Evolutionary conservation across 2,797 vertebrate genomes (phyloP), one percentile per base, ranked within the genome.

Genomic region (Falco naumanni): DNA sequence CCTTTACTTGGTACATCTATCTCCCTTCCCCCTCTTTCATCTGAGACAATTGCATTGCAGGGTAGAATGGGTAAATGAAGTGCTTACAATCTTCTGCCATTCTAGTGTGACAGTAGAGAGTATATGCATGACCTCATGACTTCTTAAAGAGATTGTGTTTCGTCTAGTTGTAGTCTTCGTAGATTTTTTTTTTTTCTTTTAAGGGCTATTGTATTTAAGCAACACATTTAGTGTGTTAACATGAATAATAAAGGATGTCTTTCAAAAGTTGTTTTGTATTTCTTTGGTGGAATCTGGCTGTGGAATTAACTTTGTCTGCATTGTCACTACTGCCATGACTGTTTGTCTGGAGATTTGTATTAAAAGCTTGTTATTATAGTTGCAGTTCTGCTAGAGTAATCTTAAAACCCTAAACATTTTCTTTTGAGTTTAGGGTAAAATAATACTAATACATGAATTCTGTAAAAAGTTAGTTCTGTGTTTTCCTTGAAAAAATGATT

Each of bases 231-330:
- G 97, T 79, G 95, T 97, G 97, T 97, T 98, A 98, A 97, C 80
- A 92, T 93, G 97, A 97, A 96, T 95, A 97, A 97, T 84, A 95
- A 97, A 97, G 98, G 98, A 95, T 3, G 96, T 95, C 68, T 92
- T 93, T 97, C 86, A 96, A 97, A 98, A 98, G 98, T 97, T 97
- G 98, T 96, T 98, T 97, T 98, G 97, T 98, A 97, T 96, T 96
- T 97, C 95, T 97, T 98, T 98, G 97, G 97, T 97, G 97, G 98
- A 97, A 97, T 98, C 97, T 97, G 98, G 98, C 97, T 97, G 97
- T 98, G 97, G 98, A 97, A 97, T 98, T 97, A 97, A 91, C 95
- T 97, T 97, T 96, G 98, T 97, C 90, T 98, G 97, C 96, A 96
- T 98, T 97, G 98, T 98, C 96, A 97, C 95, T 97, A 96, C 96